phyloP scores from a whole-genome alignment of 2,888 invertebrate genomes.

The Cremastinae sp. region DNA sequence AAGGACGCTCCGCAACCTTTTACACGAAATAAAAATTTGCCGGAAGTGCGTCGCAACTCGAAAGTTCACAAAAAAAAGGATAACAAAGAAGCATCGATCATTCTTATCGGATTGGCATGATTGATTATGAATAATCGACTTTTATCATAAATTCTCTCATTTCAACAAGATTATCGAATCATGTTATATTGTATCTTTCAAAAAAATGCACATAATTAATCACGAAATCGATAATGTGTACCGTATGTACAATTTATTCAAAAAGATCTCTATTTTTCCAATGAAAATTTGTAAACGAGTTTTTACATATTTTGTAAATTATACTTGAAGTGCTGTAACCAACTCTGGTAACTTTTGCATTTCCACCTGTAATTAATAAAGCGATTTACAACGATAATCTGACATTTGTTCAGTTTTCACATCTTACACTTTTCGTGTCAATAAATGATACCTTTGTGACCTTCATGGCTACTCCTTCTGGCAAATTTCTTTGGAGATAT shows the following conservation, averaged over 20 bases:
- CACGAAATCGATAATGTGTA: neutral
- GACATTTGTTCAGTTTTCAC: neutral
- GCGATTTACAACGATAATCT: neutral
- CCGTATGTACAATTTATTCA: conserved; percentile 57
- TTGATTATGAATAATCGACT: conserved; percentile 32
- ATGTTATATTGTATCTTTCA: neutral
- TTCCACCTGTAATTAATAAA: conserved; percentile 70
- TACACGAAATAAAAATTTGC: conserved; percentile 69
- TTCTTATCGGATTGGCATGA: conserved; percentile 68
- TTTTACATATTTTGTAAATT: conserved; percentile 2
- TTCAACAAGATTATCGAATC: neutral
- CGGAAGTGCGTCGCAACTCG: conserved; percentile 67
- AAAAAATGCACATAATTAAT: neutral
- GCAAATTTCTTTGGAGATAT: conserved; percentile 97
- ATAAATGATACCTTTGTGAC: conserved; percentile 85
- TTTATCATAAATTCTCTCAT: neutral
- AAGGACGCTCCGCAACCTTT: conserved; percentile 69
- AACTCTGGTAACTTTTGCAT: conserved; percentile 70
- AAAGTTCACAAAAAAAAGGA: conserved; percentile 42
- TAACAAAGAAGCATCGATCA: conserved; percentile 65
- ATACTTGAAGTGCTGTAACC: conserved; percentile 47
- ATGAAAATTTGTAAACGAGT: too few relatives aligned
- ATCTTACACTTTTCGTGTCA: conserved; percentile 10
- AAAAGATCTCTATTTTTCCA: conserved; percentile 41
- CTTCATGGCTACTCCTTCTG: conserved; percentile 98